These are phyloP conservation scores for Salpingus planirostris DNA, from an alignment of 2,888 invertebrate species.

Conservation along the genomic window DNA sequence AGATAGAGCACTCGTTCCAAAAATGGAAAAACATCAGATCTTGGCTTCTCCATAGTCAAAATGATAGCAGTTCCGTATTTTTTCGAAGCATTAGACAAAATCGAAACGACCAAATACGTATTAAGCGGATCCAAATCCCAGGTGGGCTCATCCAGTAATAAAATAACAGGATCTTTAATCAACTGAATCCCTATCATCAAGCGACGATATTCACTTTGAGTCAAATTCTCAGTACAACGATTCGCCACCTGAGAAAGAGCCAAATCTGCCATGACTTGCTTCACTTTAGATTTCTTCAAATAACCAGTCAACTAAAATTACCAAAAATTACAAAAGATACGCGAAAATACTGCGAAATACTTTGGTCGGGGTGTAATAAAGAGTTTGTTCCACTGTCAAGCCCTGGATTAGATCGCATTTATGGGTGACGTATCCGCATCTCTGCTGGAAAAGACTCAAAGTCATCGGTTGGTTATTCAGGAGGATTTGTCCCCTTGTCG, in stretches of 20 bases:
- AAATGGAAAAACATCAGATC: constrained; percentile 92
- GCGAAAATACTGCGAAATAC: too few relatives aligned
- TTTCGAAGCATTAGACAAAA: constrained; percentile 81
- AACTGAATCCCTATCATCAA: constrained; percentile 87
- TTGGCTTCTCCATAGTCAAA: constrained; percentile 86
- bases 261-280: constrained; percentile 87
- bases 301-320: constrained; percentile 57
- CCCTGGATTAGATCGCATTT: constrained; percentile 78
- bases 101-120: constrained; percentile 90
- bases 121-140: constrained; percentile 91
- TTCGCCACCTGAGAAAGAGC: constrained; percentile 87
- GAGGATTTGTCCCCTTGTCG: constrained; percentile 80
- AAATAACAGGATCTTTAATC: constrained; percentile 85
- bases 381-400: constrained; percentile 78
- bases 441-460: constrained; percentile 70
- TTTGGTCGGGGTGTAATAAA: constrained; percentile 71
- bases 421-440: constrained; percentile 83
- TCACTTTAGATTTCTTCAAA: constrained; percentile 75
- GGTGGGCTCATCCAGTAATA: constrained; percentile 88
- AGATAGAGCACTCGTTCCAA: constrained; percentile 85
- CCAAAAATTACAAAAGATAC: neutral
- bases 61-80: constrained; percentile 86
- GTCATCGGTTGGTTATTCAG: constrained; percentile 82
- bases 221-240: constrained; percentile 72
- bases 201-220: constrained; percentile 82